Percentiles rank a stretch among this genome's conserved stretches.
phyloP scores from a whole-genome alignment of 1,140 invertebrate genomes.

The Saccostrea glomerata region DNA sequence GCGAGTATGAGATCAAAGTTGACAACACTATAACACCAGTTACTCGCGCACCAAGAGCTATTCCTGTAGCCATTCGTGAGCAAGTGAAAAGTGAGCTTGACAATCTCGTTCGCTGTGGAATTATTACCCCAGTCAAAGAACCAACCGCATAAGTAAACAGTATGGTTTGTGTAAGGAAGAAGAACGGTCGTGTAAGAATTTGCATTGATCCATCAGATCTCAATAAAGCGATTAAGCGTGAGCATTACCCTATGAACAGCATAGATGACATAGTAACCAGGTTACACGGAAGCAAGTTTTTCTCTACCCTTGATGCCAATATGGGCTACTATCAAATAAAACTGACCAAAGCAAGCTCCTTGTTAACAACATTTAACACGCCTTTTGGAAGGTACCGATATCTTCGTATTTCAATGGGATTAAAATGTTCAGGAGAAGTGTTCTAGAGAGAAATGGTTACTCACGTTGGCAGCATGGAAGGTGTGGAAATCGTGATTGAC shows the following conservation, averaged over 20 bases:
- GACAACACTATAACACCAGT: conserved; percentile 59
- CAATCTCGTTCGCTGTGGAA: conserved; percentile 48
- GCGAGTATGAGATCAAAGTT: conserved; percentile 66
- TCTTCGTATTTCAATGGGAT: conserved; percentile 77
- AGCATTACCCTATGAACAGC: conserved; percentile 57
- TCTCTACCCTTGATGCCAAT: conserved; percentile 59
- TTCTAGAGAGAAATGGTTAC: conserved; percentile 45
- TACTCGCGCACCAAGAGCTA: conserved; percentile 62
- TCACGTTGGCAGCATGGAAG: conserved; percentile 34
- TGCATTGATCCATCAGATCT: conserved; percentile 81
- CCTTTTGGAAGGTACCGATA: conserved; percentile 78
- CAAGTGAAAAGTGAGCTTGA: conserved; percentile 58
- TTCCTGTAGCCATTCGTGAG: conserved; percentile 64
- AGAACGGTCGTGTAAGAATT: conserved; percentile 78
- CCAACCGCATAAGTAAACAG: conserved; percentile 80
- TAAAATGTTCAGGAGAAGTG: conserved; percentile 58
- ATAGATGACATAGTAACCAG: conserved; percentile 56
- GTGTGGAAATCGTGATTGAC: conserved; percentile 50
- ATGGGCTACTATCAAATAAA: conserved; percentile 76
- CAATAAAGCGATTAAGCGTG: conserved; percentile 78
- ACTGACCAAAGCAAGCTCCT: conserved; percentile 72
- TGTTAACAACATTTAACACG: conserved; percentile 79
- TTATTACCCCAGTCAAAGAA: conserved; percentile 62
- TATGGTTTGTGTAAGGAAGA: conserved; percentile 73
- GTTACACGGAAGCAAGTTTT: conserved; percentile 55